Percentiles rank a stretch among this genome's conserved stretches.
Conservation (phyloP, 2,797 vertebrate species). For the Fistularia tabacaria region DNA sequence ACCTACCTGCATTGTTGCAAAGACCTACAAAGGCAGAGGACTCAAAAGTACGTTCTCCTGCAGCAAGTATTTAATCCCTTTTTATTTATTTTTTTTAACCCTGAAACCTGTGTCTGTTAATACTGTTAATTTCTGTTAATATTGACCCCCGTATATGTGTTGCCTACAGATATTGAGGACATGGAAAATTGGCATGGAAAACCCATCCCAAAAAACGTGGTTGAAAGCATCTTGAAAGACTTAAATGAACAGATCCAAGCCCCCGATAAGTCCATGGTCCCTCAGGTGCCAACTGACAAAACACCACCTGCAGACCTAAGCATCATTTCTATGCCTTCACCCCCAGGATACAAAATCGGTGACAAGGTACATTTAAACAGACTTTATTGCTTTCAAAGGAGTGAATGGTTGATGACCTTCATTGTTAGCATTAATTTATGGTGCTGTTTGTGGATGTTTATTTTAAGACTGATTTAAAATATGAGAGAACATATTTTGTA, state of each 20-base stretch:
- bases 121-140: neutral
- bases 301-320: constrained; percentile 57
- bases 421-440: neutral
- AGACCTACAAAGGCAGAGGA: constrained; percentile 86
- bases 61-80: neutral
- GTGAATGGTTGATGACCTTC: too few species aligned
- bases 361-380: constrained; percentile 72
- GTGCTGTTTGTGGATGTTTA: too few species aligned
- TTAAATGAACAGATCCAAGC: constrained; percentile 78
- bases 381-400: too few species aligned
- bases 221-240: constrained; percentile 71
- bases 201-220: constrained; percentile 80
- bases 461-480: neutral
- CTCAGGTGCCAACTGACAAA: constrained; percentile 74
- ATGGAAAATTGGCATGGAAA: constrained; percentile 86
- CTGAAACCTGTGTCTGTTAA: neutral
- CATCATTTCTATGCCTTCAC: constrained; percentile 64
- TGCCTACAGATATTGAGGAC: constrained; percentile 79
- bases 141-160: neutral
- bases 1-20: constrained; percentile 87
- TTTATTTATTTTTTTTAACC: neutral
- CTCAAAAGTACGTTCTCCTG: constrained; percentile 72
- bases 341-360: constrained; percentile 77
- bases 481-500: neutral
- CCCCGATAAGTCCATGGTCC: constrained; percentile 66